These are phyloP conservation scores for Urocynchramus pylzowi DNA, from an alignment of 2,113 vertebrate species.

Conservation along the genomic window DNA sequence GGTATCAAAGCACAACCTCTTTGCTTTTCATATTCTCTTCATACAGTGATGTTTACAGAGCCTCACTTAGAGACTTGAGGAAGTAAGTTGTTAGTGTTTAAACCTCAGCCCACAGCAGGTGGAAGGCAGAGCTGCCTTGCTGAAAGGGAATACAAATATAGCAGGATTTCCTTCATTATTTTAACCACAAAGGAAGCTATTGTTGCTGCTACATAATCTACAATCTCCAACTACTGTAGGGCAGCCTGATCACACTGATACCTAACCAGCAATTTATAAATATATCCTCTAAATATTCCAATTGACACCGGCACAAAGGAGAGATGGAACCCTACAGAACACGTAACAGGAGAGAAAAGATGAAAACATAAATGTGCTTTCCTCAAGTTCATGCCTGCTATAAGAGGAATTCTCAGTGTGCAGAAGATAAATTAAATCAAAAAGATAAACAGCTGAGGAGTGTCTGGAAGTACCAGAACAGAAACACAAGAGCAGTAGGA, in stretches of 20 bases:
- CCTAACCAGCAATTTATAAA: background rate
- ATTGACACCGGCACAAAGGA: background rate
- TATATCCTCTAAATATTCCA: background rate
- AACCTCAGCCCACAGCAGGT: constrained; percentile 29
- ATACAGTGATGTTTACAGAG: constrained; percentile 52
- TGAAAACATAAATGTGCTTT: background rate
- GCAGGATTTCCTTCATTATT: constrained; percentile 48
- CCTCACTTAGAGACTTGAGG: background rate
- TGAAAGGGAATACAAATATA: constrained; percentile 35
- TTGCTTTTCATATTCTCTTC: constrained; percentile 22
- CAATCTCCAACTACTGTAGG: background rate
- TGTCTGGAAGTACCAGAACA: background rate
- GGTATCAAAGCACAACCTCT: constrained; percentile 47
- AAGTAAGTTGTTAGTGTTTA: constrained; percentile 17
- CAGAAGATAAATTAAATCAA: background rate
- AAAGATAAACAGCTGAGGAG: background rate
- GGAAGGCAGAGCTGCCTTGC: background rate
- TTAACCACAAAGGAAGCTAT: constrained; percentile 33
- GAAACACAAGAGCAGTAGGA: background rate
- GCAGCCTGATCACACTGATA: background rate
- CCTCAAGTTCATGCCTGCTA: background rate
- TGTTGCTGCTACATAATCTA: background rate
- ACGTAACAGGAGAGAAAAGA: background rate
- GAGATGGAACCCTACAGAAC: background rate
- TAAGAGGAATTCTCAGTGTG: background rate